Evolutionary conservation across 2,113 vertebrate species (phyloP), one percentile per base, ranked within the genome.

Genomic region (Cheirogaleus medius): DNA sequence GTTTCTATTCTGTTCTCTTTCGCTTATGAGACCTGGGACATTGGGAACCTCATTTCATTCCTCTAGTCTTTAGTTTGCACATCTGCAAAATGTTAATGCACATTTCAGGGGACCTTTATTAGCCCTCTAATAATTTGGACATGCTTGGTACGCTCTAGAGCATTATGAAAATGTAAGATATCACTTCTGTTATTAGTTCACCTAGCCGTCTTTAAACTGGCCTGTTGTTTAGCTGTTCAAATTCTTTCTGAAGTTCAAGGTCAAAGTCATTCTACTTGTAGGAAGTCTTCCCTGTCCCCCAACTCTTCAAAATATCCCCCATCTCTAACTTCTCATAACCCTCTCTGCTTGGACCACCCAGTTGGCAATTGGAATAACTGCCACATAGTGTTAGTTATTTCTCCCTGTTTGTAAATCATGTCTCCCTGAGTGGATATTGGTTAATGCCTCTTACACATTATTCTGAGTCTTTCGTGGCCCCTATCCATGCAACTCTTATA

Each of bases 181-280:
- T 74, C 21, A 39, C 37, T 89, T 87, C 54, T 90, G 37, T 89
- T 74, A 58, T 54, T 78, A 80, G 21, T 63, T 94, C 29, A 76
- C 17, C 8, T 47, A 25, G 8, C 39, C 56, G 66, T 69, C 25
- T 87, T 96, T 90, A 71, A 42, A 64, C 7, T 25, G 4, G n/a
- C 14, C 9, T 54, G 23, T 10, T 82, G 25, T 93, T 76, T 84
- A 47, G 10, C 6, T 80, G 9, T 87, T 77, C 47, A 54, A 37
- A 68, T 78, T 92, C 11, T n/a, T 92, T 96, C 44, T 77, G 42
- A 95, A 90, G 20, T 71, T 92, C 54, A 76, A 76, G 73, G 68
- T 92, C 44, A 92, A 77, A 81, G 52, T 66, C 63, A 54, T 80
- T 9, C 71, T 5, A 56, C 8, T 52, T 90, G 23, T 56, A 49